Percentiles rank a stretch among this genome's conserved stretches.
Conservation (phyloP, 2,888 invertebrate species). For the Rhingia campestris region DNA sequence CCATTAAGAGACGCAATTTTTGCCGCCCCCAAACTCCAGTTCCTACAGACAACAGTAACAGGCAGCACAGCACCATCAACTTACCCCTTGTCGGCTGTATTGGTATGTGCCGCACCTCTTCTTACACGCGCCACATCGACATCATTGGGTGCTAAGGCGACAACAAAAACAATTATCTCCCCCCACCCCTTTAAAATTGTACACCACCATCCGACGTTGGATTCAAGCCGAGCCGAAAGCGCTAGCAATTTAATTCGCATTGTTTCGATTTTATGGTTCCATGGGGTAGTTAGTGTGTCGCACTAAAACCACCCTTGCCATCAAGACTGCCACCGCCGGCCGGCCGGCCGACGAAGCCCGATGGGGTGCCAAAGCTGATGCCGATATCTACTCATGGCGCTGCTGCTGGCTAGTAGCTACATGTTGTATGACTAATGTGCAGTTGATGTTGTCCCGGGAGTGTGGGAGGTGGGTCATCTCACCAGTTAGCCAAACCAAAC, state of each 20-base stretch:
- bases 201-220: conserved; percentile 45
- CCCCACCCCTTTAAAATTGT: conserved; percentile 52
- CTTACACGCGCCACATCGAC: conserved; percentile 70
- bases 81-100: conserved; percentile 49
- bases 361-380: conserved; percentile 41
- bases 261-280: conserved; percentile 69
- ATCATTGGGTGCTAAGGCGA: conserved; percentile 74
- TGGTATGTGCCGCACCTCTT: conserved; percentile 20
- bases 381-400: conserved; percentile 5
- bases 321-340: background rate
- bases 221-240: conserved; percentile 42
- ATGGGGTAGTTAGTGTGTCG: conserved; percentile 45
- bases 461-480: conserved; percentile 22
- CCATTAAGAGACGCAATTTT: conserved; percentile 71
- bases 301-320: conserved; percentile 34
- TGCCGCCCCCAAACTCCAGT: conserved; percentile 22
- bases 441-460: conserved; percentile 55
- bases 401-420: conserved; percentile 14
- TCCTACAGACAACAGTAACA: background rate
- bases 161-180: conserved; percentile 75
- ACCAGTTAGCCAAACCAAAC: conserved; percentile 59
- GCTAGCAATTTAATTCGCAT: conserved; percentile 73
- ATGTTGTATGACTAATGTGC: conserved; percentile 71
- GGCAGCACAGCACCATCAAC: conserved; percentile 62
- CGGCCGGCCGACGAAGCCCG: background rate